Evolutionary conservation across 2,113 vertebrate genomes (phyloP).

Genomic region (Pungitius pungitius): DNA sequence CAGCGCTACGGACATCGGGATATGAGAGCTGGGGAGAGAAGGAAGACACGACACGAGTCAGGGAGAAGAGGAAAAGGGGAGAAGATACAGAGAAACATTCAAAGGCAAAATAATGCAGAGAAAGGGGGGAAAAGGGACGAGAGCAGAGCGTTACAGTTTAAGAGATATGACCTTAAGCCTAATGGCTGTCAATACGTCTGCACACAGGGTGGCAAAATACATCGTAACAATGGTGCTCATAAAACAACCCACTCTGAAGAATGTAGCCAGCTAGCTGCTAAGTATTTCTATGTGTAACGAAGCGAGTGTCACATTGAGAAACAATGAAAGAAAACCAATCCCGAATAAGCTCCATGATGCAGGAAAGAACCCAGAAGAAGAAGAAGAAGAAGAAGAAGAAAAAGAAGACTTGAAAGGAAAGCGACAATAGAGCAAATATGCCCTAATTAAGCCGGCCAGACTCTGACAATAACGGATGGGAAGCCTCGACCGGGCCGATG

Average conservation of each 20-base stretch:
- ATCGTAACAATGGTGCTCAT: no score
- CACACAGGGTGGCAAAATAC: background rate
- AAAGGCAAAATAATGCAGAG: background rate
- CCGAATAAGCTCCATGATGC: background rate
- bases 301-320: background rate
- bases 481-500: background rate
- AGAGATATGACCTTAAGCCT: background rate
- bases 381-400: background rate
- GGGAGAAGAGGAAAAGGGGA: background rate
- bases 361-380: background rate
- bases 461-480: background rate
- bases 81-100: background rate
- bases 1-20: constrained; percentile 31
- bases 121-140: background rate
- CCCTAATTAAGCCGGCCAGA: background rate
- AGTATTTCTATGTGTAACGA: background rate
- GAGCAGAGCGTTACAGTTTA: background rate
- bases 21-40: constrained; percentile 5
- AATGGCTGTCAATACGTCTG: background rate
- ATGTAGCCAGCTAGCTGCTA: background rate
- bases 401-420: background rate
- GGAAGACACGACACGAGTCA: background rate
- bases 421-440: background rate
- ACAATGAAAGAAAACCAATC: background rate
- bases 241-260: background rate